Evolutionary conservation across 2,113 vertebrate species (phyloP).

Genomic region (Aramus guarauna): DNA sequence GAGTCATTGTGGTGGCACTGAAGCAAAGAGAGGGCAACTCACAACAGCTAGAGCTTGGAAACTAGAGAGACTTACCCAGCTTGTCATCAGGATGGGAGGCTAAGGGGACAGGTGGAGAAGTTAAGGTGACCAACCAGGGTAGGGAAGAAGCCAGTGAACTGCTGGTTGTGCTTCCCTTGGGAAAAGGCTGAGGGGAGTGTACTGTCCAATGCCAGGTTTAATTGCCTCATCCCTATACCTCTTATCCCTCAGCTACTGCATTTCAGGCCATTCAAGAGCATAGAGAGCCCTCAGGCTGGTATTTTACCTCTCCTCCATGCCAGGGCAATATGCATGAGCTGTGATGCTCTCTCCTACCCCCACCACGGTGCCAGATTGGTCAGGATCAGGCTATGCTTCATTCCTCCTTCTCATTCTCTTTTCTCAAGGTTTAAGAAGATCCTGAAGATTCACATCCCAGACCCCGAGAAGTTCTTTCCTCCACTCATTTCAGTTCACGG

Average conservation of each 20-base stretch:
- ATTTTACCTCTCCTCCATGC: background rate
- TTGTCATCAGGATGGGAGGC: background rate
- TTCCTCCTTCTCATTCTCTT: background rate
- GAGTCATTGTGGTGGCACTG: background rate
- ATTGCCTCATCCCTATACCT: background rate
- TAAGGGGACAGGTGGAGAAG: background rate
- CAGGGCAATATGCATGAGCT: background rate
- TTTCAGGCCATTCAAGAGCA: background rate
- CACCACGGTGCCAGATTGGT: background rate
- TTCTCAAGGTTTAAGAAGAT: constrained; percentile 70
- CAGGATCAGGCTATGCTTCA: background rate
- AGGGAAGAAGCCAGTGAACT: background rate
- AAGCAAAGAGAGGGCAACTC: background rate
- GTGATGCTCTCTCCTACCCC: background rate
- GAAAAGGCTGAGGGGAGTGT: background rate
- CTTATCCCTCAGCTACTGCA: background rate
- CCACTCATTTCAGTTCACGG: constrained; percentile 57
- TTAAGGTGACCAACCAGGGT: background rate
- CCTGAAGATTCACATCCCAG: constrained; percentile 70
- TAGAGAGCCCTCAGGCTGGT: background rate
- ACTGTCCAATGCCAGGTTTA: background rate
- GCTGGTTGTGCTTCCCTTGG: background rate
- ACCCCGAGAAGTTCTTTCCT: constrained; percentile 72
- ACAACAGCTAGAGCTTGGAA: background rate
- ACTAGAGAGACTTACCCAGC: background rate